These are phyloP conservation scores for Vanessa tameamea DNA, from an alignment of 1,140 invertebrate genomes.

Conservation along the genomic window DNA sequence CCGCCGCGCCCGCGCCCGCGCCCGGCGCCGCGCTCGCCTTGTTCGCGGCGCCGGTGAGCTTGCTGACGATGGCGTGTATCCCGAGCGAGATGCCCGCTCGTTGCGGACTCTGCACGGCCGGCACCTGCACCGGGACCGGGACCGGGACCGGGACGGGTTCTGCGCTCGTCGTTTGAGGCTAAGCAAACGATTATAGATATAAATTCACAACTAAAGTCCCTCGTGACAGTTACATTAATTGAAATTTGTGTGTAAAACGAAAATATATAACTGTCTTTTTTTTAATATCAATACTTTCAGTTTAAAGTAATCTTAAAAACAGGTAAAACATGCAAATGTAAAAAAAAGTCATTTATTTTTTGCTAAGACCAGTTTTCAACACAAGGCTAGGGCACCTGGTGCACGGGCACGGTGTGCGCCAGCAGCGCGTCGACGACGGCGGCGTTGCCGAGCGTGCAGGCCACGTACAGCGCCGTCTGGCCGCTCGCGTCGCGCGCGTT, in stretches of 20 bases:
- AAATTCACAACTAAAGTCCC: too few relatives aligned
- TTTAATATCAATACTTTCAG: too few relatives aligned
- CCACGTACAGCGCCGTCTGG: constrained; percentile 93
- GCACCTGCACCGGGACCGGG: constrained; percentile 17
- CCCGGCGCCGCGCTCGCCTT: background rate
- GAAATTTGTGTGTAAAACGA: too few relatives aligned
- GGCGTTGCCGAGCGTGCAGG: constrained; percentile 90
- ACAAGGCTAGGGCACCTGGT: background rate
- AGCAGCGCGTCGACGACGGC: constrained; percentile 90
- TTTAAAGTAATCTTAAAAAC: too few relatives aligned
- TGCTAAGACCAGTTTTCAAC: too few relatives aligned
- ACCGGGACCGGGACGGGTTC: constrained; percentile 14
- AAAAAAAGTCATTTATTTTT: too few relatives aligned
- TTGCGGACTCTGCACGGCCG: constrained; percentile 82
- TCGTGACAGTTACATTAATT: too few relatives aligned
- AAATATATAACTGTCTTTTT: too few relatives aligned
- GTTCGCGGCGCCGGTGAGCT: constrained; percentile 82
- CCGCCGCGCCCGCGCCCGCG: background rate
- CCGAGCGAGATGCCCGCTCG: constrained; percentile 90
- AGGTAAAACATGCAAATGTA: too few relatives aligned
- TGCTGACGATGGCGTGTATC: constrained; percentile 93
- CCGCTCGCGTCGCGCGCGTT: constrained; percentile 94
- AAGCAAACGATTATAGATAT: too few relatives aligned
- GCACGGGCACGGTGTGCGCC: constrained; percentile 69
- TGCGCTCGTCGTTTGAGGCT: constrained; percentile 4